These are phyloP conservation scores for Colistium nudipinnis DNA, from an alignment of 2,113 vertebrate species.

Conservation along the genomic window DNA sequence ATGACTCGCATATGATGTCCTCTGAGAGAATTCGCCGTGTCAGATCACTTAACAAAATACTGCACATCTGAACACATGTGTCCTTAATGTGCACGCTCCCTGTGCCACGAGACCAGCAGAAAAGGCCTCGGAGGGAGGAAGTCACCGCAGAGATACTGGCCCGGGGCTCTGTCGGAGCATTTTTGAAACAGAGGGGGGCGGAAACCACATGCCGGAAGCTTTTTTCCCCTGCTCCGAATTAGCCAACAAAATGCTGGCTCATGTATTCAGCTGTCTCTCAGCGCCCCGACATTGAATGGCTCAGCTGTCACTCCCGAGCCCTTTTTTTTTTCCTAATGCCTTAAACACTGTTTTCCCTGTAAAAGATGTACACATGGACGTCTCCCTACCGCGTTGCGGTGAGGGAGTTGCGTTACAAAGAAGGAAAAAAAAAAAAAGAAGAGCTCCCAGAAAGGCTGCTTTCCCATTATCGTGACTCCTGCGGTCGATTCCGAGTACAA, in stretches of 20 bases:
- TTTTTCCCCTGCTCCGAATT: constrained; percentile 57
- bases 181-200: constrained; percentile 56
- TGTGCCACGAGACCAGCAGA: constrained; percentile 40
- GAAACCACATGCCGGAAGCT: constrained; percentile 69
- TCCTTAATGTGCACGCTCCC: constrained; percentile 11
- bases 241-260: constrained; percentile 71
- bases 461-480: constrained; percentile 71
- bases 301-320: constrained; percentile 69
- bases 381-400: constrained; percentile 71
- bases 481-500: constrained; percentile 61
- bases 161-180: constrained; percentile 48
- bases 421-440: too few species aligned
- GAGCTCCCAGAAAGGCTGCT: constrained; percentile 61
- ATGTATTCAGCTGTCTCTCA: constrained; percentile 62
- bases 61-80: constrained; percentile 5
- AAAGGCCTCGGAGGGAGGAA: constrained; percentile 54
- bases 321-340: constrained; percentile 70
- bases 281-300: constrained; percentile 47
- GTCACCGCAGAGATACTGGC: constrained; percentile 33
- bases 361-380: constrained; percentile 71
- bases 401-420: constrained; percentile 63
- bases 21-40: background rate
- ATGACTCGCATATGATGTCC: constrained; percentile 11
- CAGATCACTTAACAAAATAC: constrained; percentile 7
- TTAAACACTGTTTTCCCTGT: constrained; percentile 78